Conservation (phyloP, 2,113 vertebrate species). For the Erinaceus europaeus region DNA sequence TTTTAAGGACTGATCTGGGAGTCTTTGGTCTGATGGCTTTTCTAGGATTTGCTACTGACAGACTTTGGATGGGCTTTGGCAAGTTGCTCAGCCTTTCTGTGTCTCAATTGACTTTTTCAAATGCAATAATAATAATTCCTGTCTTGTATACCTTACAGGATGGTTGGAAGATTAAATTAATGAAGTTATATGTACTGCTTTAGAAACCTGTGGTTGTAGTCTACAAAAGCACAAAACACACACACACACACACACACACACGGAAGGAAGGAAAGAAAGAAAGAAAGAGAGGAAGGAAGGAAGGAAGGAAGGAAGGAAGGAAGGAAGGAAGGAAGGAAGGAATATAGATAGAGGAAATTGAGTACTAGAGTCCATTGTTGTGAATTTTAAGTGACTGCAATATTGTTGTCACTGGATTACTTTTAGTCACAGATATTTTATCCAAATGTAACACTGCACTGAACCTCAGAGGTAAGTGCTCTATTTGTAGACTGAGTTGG, state of each 20-base stretch:
- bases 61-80: neutral
- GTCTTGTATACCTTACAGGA: conserved; percentile 7
- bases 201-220: no score
- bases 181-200: conserved; percentile 1
- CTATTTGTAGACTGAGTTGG: neutral
- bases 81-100: no score
- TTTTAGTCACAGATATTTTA: neutral
- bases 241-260: neutral
- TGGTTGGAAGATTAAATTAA: neutral
- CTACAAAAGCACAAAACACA: neutral
- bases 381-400: neutral
- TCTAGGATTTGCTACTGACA: neutral
- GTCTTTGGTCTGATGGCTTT: neutral
- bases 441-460: neutral
- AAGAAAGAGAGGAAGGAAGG: no score
- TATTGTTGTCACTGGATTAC: neutral
- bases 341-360: no score
- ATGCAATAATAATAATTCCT: neutral
- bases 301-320: no score
- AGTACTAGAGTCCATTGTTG: neutral
- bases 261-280: no score
- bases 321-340: no score
- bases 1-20: neutral
- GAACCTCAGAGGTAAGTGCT: conserved; percentile 19
- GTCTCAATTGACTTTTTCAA: neutral